Percentiles rank a stretch among this genome's conserved stretches.
These are phyloP conservation scores for Urocynchramus pylzowi DNA, from an alignment of 2,113 vertebrate species.

Conservation along the genomic window DNA sequence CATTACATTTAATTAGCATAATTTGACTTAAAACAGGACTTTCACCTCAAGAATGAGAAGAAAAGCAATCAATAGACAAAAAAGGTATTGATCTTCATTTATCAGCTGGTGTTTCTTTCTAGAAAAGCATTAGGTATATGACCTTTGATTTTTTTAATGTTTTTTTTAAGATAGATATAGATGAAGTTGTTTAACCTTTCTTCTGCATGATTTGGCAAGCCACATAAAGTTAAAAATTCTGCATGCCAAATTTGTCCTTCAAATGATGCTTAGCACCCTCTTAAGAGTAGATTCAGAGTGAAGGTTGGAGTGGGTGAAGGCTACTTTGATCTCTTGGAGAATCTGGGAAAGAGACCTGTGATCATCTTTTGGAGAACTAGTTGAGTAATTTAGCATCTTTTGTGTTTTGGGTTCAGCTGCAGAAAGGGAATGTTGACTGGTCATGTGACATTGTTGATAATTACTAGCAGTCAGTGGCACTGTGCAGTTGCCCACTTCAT, in stretches of 20 bases:
- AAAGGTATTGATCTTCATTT: not conserved
- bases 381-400: not conserved
- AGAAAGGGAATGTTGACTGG: not conserved
- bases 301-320: not conserved
- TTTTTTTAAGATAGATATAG: not conserved
- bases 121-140: not conserved
- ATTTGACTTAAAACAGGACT: not conserved
- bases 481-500: not conserved
- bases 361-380: not conserved
- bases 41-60: not conserved
- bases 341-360: not conserved
- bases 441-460: not conserved
- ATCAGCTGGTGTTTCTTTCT: not conserved
- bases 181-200: not conserved
- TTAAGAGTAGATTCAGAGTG: not conserved
- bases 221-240: not conserved
- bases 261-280: not conserved
- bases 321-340: not conserved
- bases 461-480: not conserved
- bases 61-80: not conserved
- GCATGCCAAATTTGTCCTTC: not conserved
- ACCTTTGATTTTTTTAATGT: not conserved
- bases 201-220: not conserved
- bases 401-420: not conserved
- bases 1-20: not conserved